Evolutionary conservation across 2,797 vertebrate genomes (phyloP).

Genomic region (Tapera naevia): DNA sequence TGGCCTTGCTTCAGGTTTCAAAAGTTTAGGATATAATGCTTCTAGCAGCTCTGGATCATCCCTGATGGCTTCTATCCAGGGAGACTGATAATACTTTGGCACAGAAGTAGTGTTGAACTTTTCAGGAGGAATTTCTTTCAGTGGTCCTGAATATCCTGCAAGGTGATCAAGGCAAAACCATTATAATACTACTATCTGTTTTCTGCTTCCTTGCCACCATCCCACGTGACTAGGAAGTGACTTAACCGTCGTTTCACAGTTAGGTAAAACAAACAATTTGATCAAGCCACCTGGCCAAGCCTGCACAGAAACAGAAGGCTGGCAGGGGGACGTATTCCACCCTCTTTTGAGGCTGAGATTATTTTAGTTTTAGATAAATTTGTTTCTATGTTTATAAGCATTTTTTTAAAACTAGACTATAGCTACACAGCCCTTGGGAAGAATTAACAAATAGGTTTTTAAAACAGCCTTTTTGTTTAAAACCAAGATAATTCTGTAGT

Average conservation of each 20-base stretch:
- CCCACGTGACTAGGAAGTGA: background rate
- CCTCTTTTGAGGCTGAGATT: background rate
- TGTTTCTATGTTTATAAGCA: background rate
- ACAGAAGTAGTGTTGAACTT: slow-evolving; percentile 92
- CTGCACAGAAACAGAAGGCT: background rate
- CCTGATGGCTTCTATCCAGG: slow-evolving; percentile 92
- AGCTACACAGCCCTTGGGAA: background rate
- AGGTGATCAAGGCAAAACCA: background rate
- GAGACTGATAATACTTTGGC: slow-evolving; percentile 93
- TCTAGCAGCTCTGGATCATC: slow-evolving; percentile 84
- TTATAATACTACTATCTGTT: background rate
- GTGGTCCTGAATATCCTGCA: slow-evolving; percentile 88
- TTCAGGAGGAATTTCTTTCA: slow-evolving; percentile 92
- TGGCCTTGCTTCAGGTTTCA: slow-evolving; percentile 79
- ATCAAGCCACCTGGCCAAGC: background rate
- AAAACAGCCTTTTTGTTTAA: background rate
- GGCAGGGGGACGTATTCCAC: background rate
- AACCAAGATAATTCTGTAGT: background rate
- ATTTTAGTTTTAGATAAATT: background rate
- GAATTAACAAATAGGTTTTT: background rate
- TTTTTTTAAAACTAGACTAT: background rate
- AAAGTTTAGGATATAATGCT: slow-evolving; percentile 78
- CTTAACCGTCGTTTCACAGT: background rate
- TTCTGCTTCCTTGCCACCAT: background rate
- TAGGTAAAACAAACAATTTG: background rate